phyloP scores from a whole-genome alignment of 2,888 invertebrate genomes.

The Oxycera nigricornis region DNA sequence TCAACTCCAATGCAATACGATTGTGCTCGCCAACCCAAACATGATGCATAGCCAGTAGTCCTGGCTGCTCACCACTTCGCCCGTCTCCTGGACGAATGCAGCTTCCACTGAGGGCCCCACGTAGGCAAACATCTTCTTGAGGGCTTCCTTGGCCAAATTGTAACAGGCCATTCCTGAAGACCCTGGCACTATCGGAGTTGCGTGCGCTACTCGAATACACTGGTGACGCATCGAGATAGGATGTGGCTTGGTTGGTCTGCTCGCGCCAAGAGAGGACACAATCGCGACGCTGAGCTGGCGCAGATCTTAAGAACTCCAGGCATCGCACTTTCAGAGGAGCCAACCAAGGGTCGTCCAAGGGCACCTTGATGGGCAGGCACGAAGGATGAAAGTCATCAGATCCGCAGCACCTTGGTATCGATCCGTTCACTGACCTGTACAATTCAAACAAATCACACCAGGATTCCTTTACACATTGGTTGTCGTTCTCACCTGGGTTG shows the following conservation, averaged over 20 bases:
- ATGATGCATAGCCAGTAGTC: constrained; percentile 60
- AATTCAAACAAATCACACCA: no score
- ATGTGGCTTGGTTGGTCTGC: constrained; percentile 84
- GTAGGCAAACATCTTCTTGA: constrained; percentile 73
- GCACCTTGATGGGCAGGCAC: constrained; percentile 82
- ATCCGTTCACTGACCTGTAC: constrained; percentile 71
- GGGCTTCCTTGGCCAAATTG: constrained; percentile 73
- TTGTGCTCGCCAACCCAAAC: constrained; percentile 64
- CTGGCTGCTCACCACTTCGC: constrained; percentile 82
- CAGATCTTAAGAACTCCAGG: constrained; percentile 83
- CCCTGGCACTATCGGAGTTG: constrained; percentile 75
- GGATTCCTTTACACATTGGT: neutral
- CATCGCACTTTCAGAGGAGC: constrained; percentile 75
- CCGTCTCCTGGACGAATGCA: constrained; percentile 83
- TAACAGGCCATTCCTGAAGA: constrained; percentile 75
- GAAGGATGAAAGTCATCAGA: constrained; percentile 76
- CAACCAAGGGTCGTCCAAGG: constrained; percentile 75
- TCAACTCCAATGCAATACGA: constrained; percentile 75
- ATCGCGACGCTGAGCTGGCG: constrained; percentile 79
- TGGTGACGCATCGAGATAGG: constrained; percentile 82
- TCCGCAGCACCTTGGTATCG: constrained; percentile 78
- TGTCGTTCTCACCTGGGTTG: constrained; percentile 66
- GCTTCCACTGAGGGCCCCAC: constrained; percentile 74
- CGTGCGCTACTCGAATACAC: constrained; percentile 80
- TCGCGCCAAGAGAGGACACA: constrained; percentile 84